Conservation (phyloP, 2,113 vertebrate genomes). For the Myocastor coypus region DNA sequence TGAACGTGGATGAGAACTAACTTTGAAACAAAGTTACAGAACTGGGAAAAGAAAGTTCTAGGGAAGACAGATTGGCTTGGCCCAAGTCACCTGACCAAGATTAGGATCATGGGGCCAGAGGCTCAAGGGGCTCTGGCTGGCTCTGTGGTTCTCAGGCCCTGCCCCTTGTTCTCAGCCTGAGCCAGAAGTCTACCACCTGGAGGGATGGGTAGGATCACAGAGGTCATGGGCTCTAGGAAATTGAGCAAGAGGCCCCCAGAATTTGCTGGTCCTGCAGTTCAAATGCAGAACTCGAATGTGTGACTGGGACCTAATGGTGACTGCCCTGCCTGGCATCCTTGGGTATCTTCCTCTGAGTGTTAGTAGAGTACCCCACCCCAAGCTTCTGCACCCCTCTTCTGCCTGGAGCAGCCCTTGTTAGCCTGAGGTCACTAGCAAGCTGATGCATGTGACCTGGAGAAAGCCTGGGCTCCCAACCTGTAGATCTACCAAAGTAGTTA, state of each 20-base stretch:
- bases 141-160: background rate
- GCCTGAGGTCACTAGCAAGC: background rate
- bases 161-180: background rate
- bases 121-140: background rate
- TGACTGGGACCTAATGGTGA: background rate
- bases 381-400: background rate
- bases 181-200: background rate
- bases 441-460: no score
- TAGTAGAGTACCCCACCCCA: background rate
- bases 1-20: no score
- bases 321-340: background rate
- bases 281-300: background rate
- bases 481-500: background rate
- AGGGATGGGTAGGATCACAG: background rate
- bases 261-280: background rate
- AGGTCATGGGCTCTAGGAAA: background rate
- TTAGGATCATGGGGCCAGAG: background rate
- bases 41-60: background rate
- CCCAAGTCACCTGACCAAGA: background rate
- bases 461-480: background rate
- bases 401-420: background rate
- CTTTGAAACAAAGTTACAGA: no score
- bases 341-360: background rate
- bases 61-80: background rate
- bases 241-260: background rate